phyloP scores from a whole-genome alignment of 2,797 vertebrate species.

The Sebastes trivittatus region DNA sequence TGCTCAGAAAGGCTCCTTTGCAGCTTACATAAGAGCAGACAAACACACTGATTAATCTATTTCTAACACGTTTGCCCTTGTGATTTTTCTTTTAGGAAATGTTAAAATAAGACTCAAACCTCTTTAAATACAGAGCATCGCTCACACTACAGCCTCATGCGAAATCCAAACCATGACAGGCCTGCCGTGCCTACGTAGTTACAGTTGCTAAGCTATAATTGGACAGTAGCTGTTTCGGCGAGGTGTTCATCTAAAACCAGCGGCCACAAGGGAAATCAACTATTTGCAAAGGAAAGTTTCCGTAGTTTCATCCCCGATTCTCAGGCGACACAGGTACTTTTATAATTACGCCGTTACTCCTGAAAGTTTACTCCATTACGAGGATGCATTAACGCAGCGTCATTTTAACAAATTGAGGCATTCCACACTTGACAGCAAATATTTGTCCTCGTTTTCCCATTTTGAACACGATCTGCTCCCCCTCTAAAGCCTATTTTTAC shows the following conservation, averaged over 20 bases:
- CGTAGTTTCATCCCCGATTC: constrained; percentile 4
- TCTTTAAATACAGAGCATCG: not conserved
- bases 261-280: constrained; percentile 11
- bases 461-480: constrained; percentile 4
- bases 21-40: not conserved
- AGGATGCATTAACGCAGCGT: not conserved
- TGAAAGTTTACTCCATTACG: constrained; percentile 5
- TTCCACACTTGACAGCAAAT: constrained; percentile 23
- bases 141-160: not conserved
- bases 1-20: not conserved
- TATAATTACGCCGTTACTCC: constrained; percentile 3
- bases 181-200: not conserved
- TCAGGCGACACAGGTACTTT: not conserved
- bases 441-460: constrained; percentile 14
- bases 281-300: not conserved
- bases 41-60: not conserved
- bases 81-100: not conserved
- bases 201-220: not conserved
- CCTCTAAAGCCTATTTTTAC: constrained; percentile 4
- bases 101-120: not conserved
- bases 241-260: not conserved
- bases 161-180: not conserved
- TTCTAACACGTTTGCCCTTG: not conserved
- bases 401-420: constrained; percentile 23
- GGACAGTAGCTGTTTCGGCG: not conserved